Base-by-base conservation (phyloP, 2,888 invertebrate genomes). In the Deladenus siricidicola region DNA sequence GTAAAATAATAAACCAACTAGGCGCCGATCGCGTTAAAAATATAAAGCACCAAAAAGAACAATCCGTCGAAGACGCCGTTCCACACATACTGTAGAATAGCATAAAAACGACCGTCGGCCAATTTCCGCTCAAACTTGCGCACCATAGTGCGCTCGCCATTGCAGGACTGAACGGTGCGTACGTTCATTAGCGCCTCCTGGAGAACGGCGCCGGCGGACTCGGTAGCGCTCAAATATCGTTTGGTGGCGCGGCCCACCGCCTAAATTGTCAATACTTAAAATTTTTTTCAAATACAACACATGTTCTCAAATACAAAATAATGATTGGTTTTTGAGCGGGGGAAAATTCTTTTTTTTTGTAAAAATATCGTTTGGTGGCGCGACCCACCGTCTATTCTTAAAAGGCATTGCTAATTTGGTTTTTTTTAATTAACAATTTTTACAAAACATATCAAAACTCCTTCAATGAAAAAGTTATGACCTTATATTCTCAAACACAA, bases 101-200 rank as follows among this genome's bases (percentile, higher is more conserved):
- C 63, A 45, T 60, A 49, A n/a, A 42, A 34, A 17, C 66, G 43
- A 14, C 56, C 59, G 8, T 28, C 10, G 23, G 51, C 53, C 23
- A 67, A 43, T 8, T 49, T 26, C 1, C 44, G 17, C 24, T 45
- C 14, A 44, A 34, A 65, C 44, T 64, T 65, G 8, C 14, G 24
- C 14, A 66, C 60, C 59, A 65, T 67, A 42, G 57, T 34, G 21
- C 4, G 17, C 48, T 66, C 53, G 6, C 67, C 66, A 34, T 66
- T 66, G 51, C 67, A 66, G 8, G 67, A 66, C 19, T 65, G 65
- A 10, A 66, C 63, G 1, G 66, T 66, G 39, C 65, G 64, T 17
- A 69, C 64, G 58, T 66, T 68, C 62, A 65, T 65, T 21, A 66
- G 53, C 39, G 63, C 49, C 45, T 66, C 66, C 47, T 66, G 68